Evolutionary conservation across 2,113 vertebrate species (phyloP), one percentile per base, ranked within the genome.

Genomic region (Melanerpes aurifrons): DNA sequence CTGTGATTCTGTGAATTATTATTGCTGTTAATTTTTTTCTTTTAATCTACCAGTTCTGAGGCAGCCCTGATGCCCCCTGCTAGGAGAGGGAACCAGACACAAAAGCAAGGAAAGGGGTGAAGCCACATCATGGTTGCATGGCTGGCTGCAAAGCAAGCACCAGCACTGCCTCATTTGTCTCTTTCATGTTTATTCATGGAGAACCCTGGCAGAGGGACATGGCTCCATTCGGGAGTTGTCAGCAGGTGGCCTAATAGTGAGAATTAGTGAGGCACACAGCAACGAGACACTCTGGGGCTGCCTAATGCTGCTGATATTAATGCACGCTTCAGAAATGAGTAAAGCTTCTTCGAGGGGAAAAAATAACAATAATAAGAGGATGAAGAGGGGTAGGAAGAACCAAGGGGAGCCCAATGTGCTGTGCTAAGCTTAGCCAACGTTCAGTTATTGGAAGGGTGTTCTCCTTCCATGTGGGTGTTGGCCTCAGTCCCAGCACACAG

Each of bases 231-330:
- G 66, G 95, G 95, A 75, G 93, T 68, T 96, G 94, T 82, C 96
- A 91, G 96, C 95, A 82, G 95, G 96, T 72, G 95, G 95, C 85
- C 94, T 40, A 72, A 92, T 71, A 87, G 94, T 78, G 95, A 93
- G 96, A 96, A 96, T 96, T 94, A 96, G 95, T 81, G 95, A 96
- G 95, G 72, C 96, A 96, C 82, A 17, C 89, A 92, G 91, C 94
- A 50, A 40, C 67, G 50, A 87, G 92, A 47, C 75, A 0, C 45
- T 5, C 94, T 32, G 95, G 91, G 92, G 89, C 95, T 82, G 96
- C 96, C 94, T 94, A 67, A 89, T 93, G 94, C 94, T 59, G 78
- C 95, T 25, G 10, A 64, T 86, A 94, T 93, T 87, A 93, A 74
- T 32, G 89, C 91, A 8, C 2, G 63, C 95, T 56, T 89, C 92